Base-by-base conservation (phyloP, 2,113 vertebrate genomes). In the Galemys pyrenaicus region DNA sequence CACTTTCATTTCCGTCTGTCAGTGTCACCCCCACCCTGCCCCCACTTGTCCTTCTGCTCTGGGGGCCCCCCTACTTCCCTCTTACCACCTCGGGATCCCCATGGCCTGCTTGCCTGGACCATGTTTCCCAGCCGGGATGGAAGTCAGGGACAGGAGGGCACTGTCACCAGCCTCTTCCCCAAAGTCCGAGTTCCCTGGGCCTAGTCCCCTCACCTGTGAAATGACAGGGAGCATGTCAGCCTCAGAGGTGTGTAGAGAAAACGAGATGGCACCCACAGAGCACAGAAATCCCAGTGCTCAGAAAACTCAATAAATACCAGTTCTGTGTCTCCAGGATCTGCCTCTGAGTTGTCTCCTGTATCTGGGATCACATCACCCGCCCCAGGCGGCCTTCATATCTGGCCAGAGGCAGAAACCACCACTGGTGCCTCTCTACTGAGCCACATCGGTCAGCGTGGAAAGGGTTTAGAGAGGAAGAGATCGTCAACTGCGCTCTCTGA, bases 1-100 rank as follows among this genome's bases (percentile, higher is more conserved):
- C 51, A 86, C 97, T 97, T 97, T 97, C 97, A 95, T 96, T 96
- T 97, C 96, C 87, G 24, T 73, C 92, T 87, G 83, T 39, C 75
- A 30, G 83, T 87, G 89, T 89, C 70, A 80, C 75, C 93, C 91
- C 71, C 64, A 19, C 46, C 16, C 46, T 35, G 37, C 44, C 74
- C 37, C 68, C 39, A 39, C 46, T 65, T 24, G 1, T 24, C 58
- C 64, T 82, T 96, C 73, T n/a, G 12, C 26, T 73, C 10, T 2
- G 51, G 32, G 17, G 20, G 22, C 7, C 2, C 37, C 32, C 30
- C 20, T 49, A 2, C 3, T 44, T 39, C 60, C 71, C 51, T 70
- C 81, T 54, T 35, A 3, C 84, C 1, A 2, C 41, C 54, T 22
- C 56, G 89, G 91, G 87, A 77, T 96, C 74, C 88, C 88, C 67